Base-by-base conservation (phyloP, 2,888 invertebrate genomes). In the Heliconius aoede region DNA sequence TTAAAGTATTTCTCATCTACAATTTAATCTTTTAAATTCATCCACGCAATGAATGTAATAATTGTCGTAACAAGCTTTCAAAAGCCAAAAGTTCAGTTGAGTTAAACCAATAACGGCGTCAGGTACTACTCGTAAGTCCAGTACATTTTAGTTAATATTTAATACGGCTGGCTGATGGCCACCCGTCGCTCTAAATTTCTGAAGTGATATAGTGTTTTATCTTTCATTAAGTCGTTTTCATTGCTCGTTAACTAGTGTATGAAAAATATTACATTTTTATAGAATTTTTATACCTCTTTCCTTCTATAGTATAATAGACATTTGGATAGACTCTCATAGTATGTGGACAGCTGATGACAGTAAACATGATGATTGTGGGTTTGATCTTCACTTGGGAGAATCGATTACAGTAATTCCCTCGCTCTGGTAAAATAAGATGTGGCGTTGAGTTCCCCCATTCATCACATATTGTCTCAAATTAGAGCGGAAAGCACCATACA, bases 71-170 rank as follows among this genome's bases (percentile, higher is more conserved):
- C 13, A 69, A 69, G 69, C 13, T 69, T 24, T 55, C n/a, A 21
- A 24, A 46, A 40, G 61, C 28, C 62, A 51, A 73, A 64, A 61
- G 76, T 67, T 73, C 36, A 51, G 67, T 68, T 36, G 67, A 83
- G 81, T 81, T 82, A 85, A 84, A 84, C 83, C 84, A 83, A 85
- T 87, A 86, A 82, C 84, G 85, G 55, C 69, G 84, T 82, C 80
- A 74, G 77, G 83, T 82, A 85, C 88, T 88, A n/a, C n/a, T n/a
- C n/a, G n/a, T n/a, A 89, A 90, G 90, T 89, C 88, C 87, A 83
- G 85, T 83, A 85, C 85, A 73, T 73, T 87, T 84, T 81, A 83
- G 82, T 89, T 87, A 89, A 90, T 90, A 90, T 90, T 90, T 89
- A 86, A 90, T 86, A 83, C 83, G 76, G 80, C 80, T 81, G 85